Conservation (phyloP, 2,797 vertebrate species). For the Arrhamphus sclerolepis region DNA sequence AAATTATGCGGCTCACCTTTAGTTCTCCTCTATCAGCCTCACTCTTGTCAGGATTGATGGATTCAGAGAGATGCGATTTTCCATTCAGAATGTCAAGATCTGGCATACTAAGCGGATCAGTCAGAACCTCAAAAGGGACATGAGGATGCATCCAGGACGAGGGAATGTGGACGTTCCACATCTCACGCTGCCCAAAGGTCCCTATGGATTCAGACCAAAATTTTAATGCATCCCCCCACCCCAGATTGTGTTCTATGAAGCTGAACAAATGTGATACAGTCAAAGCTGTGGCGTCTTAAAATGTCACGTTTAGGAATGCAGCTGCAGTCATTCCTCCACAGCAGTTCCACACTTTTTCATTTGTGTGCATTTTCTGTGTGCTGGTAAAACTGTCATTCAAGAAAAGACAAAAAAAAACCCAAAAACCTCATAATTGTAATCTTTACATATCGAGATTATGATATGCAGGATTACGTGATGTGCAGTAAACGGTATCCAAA, state of each 20-base stretch:
- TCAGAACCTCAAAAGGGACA: constrained; percentile 79
- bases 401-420: too few relatives aligned
- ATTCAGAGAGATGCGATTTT: constrained; percentile 29
- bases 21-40: constrained; percentile 14
- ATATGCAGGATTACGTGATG: not conserved
- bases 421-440: too few relatives aligned
- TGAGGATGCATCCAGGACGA: constrained; percentile 83
- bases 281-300: constrained; percentile 40
- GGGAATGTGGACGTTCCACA: constrained; percentile 76
- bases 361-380: too few relatives aligned
- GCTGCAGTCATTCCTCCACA: constrained; percentile 20
- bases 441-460: not conserved
- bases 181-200: constrained; percentile 82
- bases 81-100: constrained; percentile 50
- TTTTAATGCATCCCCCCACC: constrained; percentile 21
- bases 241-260: constrained; percentile 7
- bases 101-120: constrained; percentile 78
- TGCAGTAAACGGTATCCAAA: not conserved
- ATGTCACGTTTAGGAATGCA: constrained; percentile 43
- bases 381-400: not conserved
- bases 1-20: constrained; percentile 55
- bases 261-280: constrained; percentile 38
- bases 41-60: constrained; percentile 17
- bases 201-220: constrained; percentile 63
- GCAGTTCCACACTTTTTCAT: not conserved